These are phyloP conservation scores for Phallusia fumigata DNA, from an alignment of 23 tunicate genomes.

Conservation along the genomic window DNA sequence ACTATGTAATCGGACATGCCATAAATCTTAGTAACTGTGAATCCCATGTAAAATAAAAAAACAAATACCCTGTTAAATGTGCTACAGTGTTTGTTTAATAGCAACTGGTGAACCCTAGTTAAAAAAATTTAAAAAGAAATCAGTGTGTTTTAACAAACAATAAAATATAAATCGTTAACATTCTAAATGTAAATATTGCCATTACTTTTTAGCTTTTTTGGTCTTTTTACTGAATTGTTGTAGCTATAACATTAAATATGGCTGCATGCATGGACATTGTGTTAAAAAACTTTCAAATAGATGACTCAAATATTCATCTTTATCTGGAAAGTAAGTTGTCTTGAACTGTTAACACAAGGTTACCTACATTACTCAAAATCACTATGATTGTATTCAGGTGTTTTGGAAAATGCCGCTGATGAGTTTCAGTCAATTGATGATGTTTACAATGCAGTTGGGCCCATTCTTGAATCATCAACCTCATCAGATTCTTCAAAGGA, in stretches of 20 bases:
- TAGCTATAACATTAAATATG: background rate
- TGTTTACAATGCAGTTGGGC: slow-evolving; percentile 80
- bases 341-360: background rate
- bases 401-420: slow-evolving; percentile 61
- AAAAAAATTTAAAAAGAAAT: too few species aligned
- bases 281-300: slow-evolving; percentile 34
- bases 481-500: slow-evolving; percentile 24
- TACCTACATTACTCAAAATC: background rate
- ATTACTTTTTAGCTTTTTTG: too few species aligned
- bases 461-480: slow-evolving; percentile 63
- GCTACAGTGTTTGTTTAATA: too few species aligned
- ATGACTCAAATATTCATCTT: slow-evolving; percentile 47
- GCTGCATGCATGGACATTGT: slow-evolving; percentile 65
- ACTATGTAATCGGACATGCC: too few species aligned
- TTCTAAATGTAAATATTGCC: too few species aligned
- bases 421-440: slow-evolving; percentile 77
- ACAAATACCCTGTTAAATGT: too few species aligned
- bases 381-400: slow-evolving; percentile 29
- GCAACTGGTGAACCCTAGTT: too few species aligned
- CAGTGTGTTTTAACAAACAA: too few species aligned
- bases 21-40: too few species aligned
- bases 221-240: too few species aligned
- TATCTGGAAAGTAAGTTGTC: slow-evolving; percentile 62
- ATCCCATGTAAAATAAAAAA: too few species aligned
- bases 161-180: too few species aligned